Evolutionary conservation across 2,888 invertebrate species (phyloP).

Genomic region (Drosophila paracracens): DNA sequence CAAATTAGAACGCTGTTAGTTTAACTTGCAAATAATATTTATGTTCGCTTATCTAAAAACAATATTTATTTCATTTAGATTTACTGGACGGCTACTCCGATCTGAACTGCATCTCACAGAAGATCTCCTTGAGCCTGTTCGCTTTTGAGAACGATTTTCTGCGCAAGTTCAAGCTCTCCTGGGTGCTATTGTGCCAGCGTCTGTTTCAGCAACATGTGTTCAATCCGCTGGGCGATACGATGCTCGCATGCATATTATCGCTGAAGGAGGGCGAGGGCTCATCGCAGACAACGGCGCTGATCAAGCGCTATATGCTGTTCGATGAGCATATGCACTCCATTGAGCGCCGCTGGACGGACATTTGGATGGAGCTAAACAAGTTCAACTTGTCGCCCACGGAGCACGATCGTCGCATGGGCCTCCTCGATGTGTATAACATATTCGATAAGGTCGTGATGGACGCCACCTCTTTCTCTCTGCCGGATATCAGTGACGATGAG

Average conservation of each 20-base stretch:
- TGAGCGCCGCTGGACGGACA: slow-evolving; percentile 86
- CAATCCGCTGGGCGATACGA: slow-evolving; percentile 86
- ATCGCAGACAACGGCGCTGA: slow-evolving; percentile 82
- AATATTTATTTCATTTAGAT: slow-evolving; percentile 81
- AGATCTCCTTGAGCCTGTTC: slow-evolving; percentile 87
- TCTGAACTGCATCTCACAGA: slow-evolving; percentile 87
- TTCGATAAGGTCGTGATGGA: slow-evolving; percentile 83
- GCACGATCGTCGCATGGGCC: slow-evolving; percentile 81
- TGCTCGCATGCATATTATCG: slow-evolving; percentile 86
- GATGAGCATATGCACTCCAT: slow-evolving; percentile 87
- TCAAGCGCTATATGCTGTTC: slow-evolving; percentile 86
- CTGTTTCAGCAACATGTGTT: slow-evolving; percentile 87
- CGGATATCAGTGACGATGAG: slow-evolving; percentile 82
- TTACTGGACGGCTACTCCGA: slow-evolving; percentile 88
- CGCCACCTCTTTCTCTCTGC: slow-evolving; percentile 80
- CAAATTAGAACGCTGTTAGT: too few species aligned
- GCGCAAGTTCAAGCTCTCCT: slow-evolving; percentile 88
- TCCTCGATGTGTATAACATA: slow-evolving; percentile 82
- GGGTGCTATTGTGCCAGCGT: slow-evolving; percentile 89
- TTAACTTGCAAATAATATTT: background rate
- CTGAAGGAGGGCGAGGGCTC: slow-evolving; percentile 82
- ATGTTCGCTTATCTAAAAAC: background rate
- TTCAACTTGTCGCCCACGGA: slow-evolving; percentile 83
- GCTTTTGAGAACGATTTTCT: slow-evolving; percentile 88
- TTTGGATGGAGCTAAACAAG: slow-evolving; percentile 84